Evolutionary conservation across 2,113 vertebrate genomes (phyloP), one percentile per base, ranked within the genome.

Genomic region (Bubo bubo): DNA sequence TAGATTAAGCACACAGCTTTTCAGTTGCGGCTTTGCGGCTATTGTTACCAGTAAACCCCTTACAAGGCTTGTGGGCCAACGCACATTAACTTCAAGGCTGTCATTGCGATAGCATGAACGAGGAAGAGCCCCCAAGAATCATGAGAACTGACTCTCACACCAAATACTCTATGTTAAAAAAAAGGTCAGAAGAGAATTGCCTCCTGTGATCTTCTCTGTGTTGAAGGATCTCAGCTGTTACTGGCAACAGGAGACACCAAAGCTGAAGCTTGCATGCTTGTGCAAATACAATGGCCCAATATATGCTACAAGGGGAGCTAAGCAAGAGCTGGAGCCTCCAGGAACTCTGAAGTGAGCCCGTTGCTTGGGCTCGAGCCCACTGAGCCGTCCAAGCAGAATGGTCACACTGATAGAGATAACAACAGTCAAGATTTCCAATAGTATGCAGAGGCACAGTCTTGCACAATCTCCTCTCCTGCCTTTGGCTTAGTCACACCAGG

Each of bases 31-130:
- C 95, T 97, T 95, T 96, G 92, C 2, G 5, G 92, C 92, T 88
- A 76, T 96, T 96, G 95, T 94, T 93, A 81, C 91, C 64, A 86
- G 64, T 79, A 90, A 91, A 85, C 58, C 74, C 52, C 87, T 93
- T 58, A 88, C 74, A 75, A 58, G 90, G 17, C 28, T 79, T 53
- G 62, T 70, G 92, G 81, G 67, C 79, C 87, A 70, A 50, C 0
- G 1, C 60, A 84, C 55, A 23, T 55, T 58, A 55, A 76, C 62
- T 94, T 93, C 66, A 83, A 90, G 79, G 77, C 77, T 92, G 53
- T 70, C 87, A 62, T 6, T 58, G 53, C 1, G 11, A 90, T 58
- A 92, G 53, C 22, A 2, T 1, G 21, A 73, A 50, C 0, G 6
- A 81, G 53, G 58, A 86, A 72, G 53, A 92, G 50, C 11, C 32